Evolutionary conservation across 2,888 invertebrate genomes (phyloP), one percentile per base, ranked within the genome.

Genomic region (Hydrotaea diabolus): DNA sequence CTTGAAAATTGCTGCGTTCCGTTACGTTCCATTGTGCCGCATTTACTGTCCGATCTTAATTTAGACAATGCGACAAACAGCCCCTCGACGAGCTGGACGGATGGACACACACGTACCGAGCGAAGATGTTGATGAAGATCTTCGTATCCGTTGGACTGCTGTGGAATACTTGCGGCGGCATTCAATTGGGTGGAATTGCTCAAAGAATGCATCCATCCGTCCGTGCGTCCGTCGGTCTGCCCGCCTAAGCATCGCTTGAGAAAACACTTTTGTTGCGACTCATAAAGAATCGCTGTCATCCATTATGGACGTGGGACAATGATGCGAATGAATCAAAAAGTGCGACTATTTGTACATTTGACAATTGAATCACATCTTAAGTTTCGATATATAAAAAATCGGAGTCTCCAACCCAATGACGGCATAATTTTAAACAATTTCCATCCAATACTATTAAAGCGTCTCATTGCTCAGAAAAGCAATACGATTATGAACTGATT

Each of bases 121-220:
- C 13, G 4, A 23, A 69, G 26, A 59, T 59, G 57, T 11, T 57
- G 59, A 26, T 59, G 23, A 13, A 19, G 5, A 15, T 59, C 23
- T 23, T 26, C 26, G 39, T 43, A 26, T 26, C 36, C 36, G 66
- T 43, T 69, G 69, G 15, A 49, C n/a, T 49, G 7, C 57, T 21
- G 21, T 21, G 23, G 23, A 8, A 23, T 57, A 57, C 5, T 39
- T 66, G 66, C 39, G 66, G 7, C 36, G n/a, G 19, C 21, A 23
- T 46, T 23, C 69, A 69, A 74, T 74, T 74, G 74, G n/a, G 21
- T 43, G 74, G 23, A 74, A 74, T 57, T 74, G 59, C 43, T 74
- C 21, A 74, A 74, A 74, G 21, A 43, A 43, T 69, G 69, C 66
- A 39, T 69, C 69, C 66, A 39, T 69, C 69, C 23, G 21, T 31